Evolutionary conservation across 2,113 vertebrate species (phyloP), one percentile per base, ranked within the genome.

Genomic region (Pipa parva): DNA sequence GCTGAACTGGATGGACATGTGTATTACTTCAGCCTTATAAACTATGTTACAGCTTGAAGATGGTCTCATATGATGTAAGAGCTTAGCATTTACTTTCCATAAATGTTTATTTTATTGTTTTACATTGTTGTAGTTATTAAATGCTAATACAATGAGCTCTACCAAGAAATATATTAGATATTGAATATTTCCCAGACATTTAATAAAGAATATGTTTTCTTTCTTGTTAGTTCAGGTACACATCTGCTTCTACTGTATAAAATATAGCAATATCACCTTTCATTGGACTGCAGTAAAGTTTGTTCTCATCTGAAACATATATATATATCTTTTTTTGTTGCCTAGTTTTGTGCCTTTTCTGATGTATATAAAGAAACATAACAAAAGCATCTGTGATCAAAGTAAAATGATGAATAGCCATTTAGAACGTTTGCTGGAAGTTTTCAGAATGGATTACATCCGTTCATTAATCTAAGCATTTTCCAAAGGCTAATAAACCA

Each of bases 401-500:
- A 76, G 37, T 21, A 27, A 50, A 2, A 17, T 51, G 65, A 60
- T 12, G 50, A 29, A 46, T 42, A 28, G 24, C 57, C 48, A 54
- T 69, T 61, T 31, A 52, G 11, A 45, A 50, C 22, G 11, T 21
- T 59, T 57, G 48, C 56, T 39, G 65, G 65, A 68, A 51, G 56
- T 68, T 68, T 59, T 60, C 24, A 59, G 45, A 63, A 59, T 28
- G 63, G 33, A 72, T 7, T 2, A 36, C 48, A 8, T 60, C 28
- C 51, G 71, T 78, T 63, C 75, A 73, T 58, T 60, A 76, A 26
- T 65, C 39, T 29, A 62, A 69, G 37, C 22, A 56, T 51, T 81
- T 73, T 36, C 67, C 55, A 71, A 76, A 39, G 42, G 39, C 54
- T 78, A 59, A 42, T 27, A 79, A 79, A 75, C 22, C 22, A 74